phyloP scores from a whole-genome alignment of 35 echinoderm and acorn worm genomes.

The Lytechinus pictus region DNA sequence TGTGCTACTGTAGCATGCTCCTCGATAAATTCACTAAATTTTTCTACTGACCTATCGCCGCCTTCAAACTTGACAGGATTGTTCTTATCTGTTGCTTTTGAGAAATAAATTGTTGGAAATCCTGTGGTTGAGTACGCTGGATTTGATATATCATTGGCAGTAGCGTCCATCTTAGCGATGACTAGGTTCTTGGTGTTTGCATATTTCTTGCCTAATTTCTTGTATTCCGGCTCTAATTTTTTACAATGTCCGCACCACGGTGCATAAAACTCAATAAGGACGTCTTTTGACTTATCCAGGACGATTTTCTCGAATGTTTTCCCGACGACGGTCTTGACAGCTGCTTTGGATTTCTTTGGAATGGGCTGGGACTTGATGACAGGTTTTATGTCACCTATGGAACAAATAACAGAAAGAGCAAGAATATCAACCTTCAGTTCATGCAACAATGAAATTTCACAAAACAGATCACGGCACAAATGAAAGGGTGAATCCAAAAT shows the following conservation, averaged over 20 bases:
- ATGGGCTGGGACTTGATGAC: constrained; percentile 94
- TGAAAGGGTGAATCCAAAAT: too few species aligned
- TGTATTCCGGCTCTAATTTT: constrained; percentile 90
- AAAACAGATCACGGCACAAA: background rate
- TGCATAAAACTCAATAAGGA: constrained; percentile 92
- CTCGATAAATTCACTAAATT: constrained; percentile 90
- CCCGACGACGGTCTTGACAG: constrained; percentile 85
- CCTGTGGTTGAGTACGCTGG: constrained; percentile 36
- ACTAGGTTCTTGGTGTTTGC: constrained; percentile 74
- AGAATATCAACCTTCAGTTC: background rate
- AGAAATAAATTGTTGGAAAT: constrained; percentile 93
- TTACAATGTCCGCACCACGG: constrained; percentile 99
- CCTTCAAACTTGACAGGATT: constrained; percentile 82
- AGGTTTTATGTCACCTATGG: constrained; percentile 60
- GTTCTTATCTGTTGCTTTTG: constrained; percentile 79
- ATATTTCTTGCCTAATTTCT: constrained; percentile 99
- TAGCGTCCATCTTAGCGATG: constrained; percentile 99
- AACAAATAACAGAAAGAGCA: background rate
- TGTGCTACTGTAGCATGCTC: constrained; percentile 63
- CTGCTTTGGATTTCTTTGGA: constrained; percentile 84
- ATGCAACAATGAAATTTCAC: background rate
- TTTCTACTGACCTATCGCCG: constrained; percentile 74
- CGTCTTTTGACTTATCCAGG: constrained; percentile 77
- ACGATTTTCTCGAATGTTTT: constrained; percentile 94
- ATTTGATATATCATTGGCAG: constrained; percentile 79